A percentile compares a stretch with the other conserved stretches of the same genome.
Evolutionary conservation across 2,113 vertebrate genomes (phyloP).

Genomic region (Asarcornis scutulata): DNA sequence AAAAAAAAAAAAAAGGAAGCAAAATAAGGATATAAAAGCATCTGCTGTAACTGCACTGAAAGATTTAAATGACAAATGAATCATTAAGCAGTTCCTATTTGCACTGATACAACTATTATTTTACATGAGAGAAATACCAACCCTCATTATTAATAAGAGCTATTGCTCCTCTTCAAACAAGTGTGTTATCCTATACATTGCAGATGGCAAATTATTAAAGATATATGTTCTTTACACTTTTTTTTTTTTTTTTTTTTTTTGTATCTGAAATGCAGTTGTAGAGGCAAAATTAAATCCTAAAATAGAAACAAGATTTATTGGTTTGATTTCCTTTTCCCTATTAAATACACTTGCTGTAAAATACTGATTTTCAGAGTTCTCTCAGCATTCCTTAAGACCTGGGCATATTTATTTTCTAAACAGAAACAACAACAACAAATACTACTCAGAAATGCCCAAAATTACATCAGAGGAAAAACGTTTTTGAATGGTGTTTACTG

Average conservation of each 20-base stretch:
- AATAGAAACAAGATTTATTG: neutral
- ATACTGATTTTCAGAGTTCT: neutral
- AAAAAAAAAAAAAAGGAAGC: neutral
- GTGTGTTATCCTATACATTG: neutral
- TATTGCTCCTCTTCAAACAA: neutral
- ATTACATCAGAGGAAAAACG: neutral
- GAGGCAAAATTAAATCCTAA: neutral
- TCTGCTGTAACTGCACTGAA: neutral
- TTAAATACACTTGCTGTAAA: neutral
- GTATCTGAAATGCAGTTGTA: neutral
- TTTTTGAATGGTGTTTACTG: neutral
- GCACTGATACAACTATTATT: neutral
- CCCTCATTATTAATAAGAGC: neutral
- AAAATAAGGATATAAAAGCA: conserved; percentile 32
- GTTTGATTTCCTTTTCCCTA: neutral
- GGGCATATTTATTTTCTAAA: neutral
- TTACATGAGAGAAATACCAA: neutral
- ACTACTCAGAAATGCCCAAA: neutral
- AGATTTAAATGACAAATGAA: conserved; percentile 37
- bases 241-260: neutral
- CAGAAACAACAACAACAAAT: neutral
- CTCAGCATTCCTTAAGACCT: neutral
- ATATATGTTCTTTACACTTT: neutral
- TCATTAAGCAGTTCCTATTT: conserved; percentile 32
- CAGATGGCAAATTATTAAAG: conserved; percentile 22